These are phyloP conservation scores for Parus major DNA, from an alignment of 2,113 vertebrate species.

Conservation along the genomic window DNA sequence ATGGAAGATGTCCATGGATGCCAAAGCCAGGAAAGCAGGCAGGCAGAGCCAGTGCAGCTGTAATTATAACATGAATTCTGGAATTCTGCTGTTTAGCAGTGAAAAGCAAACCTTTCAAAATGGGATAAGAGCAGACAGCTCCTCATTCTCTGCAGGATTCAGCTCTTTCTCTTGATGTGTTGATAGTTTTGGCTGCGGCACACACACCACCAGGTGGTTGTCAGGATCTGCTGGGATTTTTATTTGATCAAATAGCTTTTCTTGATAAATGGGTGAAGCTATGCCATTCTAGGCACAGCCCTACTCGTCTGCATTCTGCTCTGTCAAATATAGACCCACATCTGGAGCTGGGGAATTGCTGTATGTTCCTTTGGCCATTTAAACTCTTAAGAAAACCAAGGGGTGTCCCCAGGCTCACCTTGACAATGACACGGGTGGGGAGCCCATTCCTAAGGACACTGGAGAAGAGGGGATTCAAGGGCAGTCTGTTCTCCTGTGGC, in stretches of 20 bases:
- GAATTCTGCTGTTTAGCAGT: background rate
- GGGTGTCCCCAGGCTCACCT: background rate
- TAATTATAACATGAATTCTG: background rate
- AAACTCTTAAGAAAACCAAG: background rate
- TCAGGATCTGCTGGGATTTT: slow-evolving; percentile 11
- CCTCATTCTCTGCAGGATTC: background rate
- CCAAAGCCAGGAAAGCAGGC: background rate
- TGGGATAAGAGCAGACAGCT: background rate
- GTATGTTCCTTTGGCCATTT: background rate
- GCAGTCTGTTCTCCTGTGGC: slow-evolving; percentile 6
- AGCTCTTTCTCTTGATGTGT: background rate
- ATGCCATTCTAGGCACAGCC: background rate
- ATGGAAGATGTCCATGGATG: background rate
- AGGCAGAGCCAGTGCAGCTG: background rate
- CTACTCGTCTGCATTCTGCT: background rate
- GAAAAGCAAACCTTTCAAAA: background rate
- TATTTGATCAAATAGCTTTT: background rate
- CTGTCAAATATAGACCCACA: background rate
- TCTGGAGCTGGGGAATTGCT: background rate
- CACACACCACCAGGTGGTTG: background rate
- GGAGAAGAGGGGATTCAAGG: slow-evolving; percentile 37
- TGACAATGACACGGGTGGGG: background rate
- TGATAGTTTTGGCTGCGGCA: background rate
- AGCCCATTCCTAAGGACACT: background rate
- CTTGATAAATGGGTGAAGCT: background rate